These are phyloP conservation scores for Hemiscyllium ocellatum DNA, from an alignment of 2,113 vertebrate genomes.

Conservation along the genomic window DNA sequence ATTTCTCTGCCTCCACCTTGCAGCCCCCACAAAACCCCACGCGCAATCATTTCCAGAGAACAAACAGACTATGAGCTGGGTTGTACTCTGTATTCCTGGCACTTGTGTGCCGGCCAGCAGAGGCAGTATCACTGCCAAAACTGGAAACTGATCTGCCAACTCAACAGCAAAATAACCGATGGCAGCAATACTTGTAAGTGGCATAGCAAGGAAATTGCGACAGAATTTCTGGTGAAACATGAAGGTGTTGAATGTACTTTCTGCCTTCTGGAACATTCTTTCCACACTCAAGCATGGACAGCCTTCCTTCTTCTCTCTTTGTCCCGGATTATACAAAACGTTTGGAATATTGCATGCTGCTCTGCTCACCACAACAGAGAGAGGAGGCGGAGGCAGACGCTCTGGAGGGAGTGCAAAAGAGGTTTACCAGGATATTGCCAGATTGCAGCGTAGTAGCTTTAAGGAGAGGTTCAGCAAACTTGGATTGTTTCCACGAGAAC, in stretches of 20 bases:
- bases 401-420: no score
- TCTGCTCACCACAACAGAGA: no score
- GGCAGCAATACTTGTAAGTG: neutral
- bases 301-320: neutral
- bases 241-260: neutral
- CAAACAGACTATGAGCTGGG: neutral
- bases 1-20: neutral
- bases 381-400: no score
- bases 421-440: no score
- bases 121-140: neutral
- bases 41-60: neutral
- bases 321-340: no score
- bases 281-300: neutral
- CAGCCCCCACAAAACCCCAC: neutral
- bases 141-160: neutral
- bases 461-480: no score
- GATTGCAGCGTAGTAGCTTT: no score
- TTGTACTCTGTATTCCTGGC: neutral
- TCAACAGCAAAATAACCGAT: neutral
- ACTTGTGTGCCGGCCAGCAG: neutral
- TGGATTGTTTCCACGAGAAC: no score
- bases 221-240: neutral
- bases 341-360: no score
- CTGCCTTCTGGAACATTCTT: neutral
- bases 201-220: neutral